phyloP scores from a whole-genome alignment of 2,888 invertebrate species.

The Ectemnius lituratus region DNA sequence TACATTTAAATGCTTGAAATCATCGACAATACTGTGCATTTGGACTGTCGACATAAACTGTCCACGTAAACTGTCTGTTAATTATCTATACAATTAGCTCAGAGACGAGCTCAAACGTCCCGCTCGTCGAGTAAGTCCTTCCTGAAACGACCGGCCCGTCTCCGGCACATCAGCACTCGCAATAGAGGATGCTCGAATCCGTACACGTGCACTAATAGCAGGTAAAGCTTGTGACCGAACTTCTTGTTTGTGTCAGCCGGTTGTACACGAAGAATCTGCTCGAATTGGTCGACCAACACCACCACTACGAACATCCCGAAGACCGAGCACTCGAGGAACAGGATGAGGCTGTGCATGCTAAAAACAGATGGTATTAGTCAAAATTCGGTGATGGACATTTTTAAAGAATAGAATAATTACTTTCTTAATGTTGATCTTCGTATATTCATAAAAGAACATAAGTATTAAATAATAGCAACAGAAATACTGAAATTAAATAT shows the following conservation, averaged over 20 bases:
- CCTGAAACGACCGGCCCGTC: conserved; percentile 71
- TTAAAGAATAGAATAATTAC: background rate
- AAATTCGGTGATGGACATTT: background rate
- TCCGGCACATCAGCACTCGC: conserved; percentile 86
- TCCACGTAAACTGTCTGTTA: no score
- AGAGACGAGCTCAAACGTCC: conserved; percentile 61
- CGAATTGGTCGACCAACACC: conserved; percentile 91
- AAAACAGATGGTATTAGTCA: conserved; percentile 62
- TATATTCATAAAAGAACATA: no score
- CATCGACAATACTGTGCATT: no score
- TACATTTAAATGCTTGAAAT: no score
- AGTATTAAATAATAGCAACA: no score
- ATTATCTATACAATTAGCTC: no score
- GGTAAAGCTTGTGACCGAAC: conserved; percentile 81
- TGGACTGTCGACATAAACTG: no score
- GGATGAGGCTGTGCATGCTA: conserved; percentile 90
- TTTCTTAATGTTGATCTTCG: no score
- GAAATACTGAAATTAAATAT: no score
- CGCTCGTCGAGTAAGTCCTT: conserved; percentile 69
- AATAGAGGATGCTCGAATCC: conserved; percentile 85
- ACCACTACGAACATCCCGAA: conserved; percentile 94
- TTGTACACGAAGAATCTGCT: conserved; percentile 88
- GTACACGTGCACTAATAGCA: conserved; percentile 87
- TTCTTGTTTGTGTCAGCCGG: conserved; percentile 81
- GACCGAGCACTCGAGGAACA: conserved; percentile 88